These are phyloP conservation scores for Saccopteryx bilineata DNA, from an alignment of 2,113 vertebrate genomes.

Conservation along the genomic window DNA sequence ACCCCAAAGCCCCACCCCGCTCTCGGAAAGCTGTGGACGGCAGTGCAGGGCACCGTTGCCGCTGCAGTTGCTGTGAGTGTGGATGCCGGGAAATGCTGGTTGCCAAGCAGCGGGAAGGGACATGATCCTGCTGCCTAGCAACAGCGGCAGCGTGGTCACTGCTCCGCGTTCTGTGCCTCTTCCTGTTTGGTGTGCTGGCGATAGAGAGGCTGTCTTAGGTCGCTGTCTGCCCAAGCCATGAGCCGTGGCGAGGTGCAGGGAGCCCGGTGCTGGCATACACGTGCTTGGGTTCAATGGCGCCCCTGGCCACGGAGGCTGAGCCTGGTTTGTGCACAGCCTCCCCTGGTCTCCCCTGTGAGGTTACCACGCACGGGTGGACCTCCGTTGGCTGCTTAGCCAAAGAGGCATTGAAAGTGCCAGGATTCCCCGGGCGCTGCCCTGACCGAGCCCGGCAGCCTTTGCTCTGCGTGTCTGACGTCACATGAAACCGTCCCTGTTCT, in stretches of 20 bases:
- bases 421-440: not conserved
- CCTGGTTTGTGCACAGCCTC: not conserved
- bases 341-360: slow-evolving; percentile 16
- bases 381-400: not conserved
- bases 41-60: slow-evolving; percentile 53
- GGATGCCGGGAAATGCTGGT: slow-evolving; percentile 71
- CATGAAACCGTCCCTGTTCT: not conserved
- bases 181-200: slow-evolving; percentile 67
- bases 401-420: not conserved
- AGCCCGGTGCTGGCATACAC: too few species aligned
- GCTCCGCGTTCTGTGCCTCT: slow-evolving; percentile 38
- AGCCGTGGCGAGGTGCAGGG: too few species aligned
- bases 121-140: slow-evolving; percentile 80
- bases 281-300: not conserved
- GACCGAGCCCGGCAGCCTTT: not conserved
- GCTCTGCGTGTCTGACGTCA: not conserved
- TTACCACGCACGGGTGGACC: too few species aligned
- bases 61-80: slow-evolving; percentile 44
- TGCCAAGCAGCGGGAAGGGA: slow-evolving; percentile 82
- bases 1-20: not conserved
- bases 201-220: slow-evolving; percentile 48
- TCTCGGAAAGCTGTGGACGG: slow-evolving; percentile 45
- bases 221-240: not conserved
- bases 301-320: not conserved
- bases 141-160: slow-evolving; percentile 76